These are phyloP conservation scores for human (Homo sapiens) DNA, from an alignment of 2,113 vertebrate genomes.

Conservation along the genomic window GRCh38 chr1:110293001-110293500, in stretches of 20 bases:
- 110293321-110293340: constrained; percentile 83
- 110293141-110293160: not conserved
- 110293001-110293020: constrained; percentile 37
- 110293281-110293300: constrained; percentile 81
- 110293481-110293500: constrained; percentile 77
- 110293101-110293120: not conserved
- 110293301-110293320: constrained; percentile 78
- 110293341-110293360: constrained; percentile 84
- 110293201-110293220: constrained; percentile 69
- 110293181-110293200: constrained; percentile 53
- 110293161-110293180: constrained; percentile 60
- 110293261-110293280: constrained; percentile 78
- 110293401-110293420: constrained; percentile 66
- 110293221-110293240: constrained; percentile 69
- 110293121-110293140: constrained; percentile 53
- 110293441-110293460: constrained; percentile 76
- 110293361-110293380: constrained; percentile 83
- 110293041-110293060: not conserved
- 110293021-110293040: not conserved
- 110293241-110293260: constrained; percentile 72
- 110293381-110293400: constrained; percentile 77
- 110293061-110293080: not conserved
- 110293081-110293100: no score
- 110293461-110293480: constrained; percentile 79
- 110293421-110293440: constrained; percentile 71